phyloP scores from a whole-genome alignment of 1,140 invertebrate species.

The Nymphalis io region DNA sequence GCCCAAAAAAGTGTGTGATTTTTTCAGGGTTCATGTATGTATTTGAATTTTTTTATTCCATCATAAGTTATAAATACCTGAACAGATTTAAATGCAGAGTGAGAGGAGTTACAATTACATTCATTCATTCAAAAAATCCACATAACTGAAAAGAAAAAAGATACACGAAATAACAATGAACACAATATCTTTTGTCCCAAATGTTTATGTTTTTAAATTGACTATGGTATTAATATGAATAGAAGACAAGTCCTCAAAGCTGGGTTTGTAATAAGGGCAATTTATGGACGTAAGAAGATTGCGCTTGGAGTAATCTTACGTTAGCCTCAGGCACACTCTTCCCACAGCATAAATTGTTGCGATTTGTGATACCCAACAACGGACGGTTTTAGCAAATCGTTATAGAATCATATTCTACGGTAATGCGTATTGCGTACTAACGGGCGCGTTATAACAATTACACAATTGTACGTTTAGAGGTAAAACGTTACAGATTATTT shows the following conservation, averaged over 20 bases:
- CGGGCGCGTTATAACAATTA: constrained; percentile 41
- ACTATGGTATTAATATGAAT: constrained; percentile 12
- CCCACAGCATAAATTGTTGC: constrained; percentile 45
- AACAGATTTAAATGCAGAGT: no score
- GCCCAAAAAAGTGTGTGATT: no score
- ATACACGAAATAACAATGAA: no score
- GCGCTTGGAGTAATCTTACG: constrained; percentile 53
- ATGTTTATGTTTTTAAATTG: background rate
- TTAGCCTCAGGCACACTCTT: constrained; percentile 43
- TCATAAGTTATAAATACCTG: no score
- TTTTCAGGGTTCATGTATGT: no score
- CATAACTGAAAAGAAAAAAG: no score
- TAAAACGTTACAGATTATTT: background rate
- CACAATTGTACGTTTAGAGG: constrained; percentile 5
- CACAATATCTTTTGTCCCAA: background rate
- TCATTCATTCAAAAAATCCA: no score
- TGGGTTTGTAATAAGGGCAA: constrained; percentile 50
- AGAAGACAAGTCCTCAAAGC: constrained; percentile 37
- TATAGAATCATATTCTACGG: constrained; percentile 63
- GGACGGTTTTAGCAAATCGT: constrained; percentile 57
- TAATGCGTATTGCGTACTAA: constrained; percentile 35
- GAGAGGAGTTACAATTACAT: no score
- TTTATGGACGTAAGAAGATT: constrained; percentile 73
- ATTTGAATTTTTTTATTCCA: no score
- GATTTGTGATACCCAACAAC: constrained; percentile 45